Conservation (phyloP, 1,140 invertebrate species). For the Neodiprion lecontei region DNA sequence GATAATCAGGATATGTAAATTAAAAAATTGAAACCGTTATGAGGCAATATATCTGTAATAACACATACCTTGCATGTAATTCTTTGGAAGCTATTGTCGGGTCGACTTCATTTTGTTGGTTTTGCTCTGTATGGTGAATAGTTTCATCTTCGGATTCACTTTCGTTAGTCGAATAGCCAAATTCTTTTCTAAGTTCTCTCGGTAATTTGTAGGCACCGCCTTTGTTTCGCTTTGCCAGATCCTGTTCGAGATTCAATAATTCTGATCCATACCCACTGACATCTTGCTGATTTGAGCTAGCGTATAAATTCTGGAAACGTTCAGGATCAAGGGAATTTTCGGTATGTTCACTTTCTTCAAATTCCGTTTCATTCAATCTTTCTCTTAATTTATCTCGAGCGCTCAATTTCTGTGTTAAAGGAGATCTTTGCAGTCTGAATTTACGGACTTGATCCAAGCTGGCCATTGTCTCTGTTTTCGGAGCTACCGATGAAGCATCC, state of each 20-base stretch:
- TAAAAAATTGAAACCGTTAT: neutral
- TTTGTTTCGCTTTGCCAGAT: constrained; percentile 13
- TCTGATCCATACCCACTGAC: constrained; percentile 14
- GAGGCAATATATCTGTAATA: neutral
- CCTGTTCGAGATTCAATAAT: constrained; percentile 15
- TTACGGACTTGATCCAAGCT: constrained; percentile 39
- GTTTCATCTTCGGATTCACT: constrained; percentile 26
- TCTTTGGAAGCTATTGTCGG: constrained; percentile 35
- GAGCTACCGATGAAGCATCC: neutral
- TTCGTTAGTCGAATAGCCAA: constrained; percentile 30
- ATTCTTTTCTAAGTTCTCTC: constrained; percentile 30
- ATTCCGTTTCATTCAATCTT: constrained; percentile 22
- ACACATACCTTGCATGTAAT: constrained; percentile 39
- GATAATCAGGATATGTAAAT: neutral
- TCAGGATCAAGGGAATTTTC: constrained; percentile 11
- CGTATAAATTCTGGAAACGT: neutral
- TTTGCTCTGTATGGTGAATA: no score
- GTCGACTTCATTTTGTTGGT: neutral
- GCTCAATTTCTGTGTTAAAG: constrained; percentile 24
- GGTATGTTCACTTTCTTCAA: constrained; percentile 9
- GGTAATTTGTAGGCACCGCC: constrained; percentile 30
- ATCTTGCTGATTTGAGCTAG: constrained; percentile 7
- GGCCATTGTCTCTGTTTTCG: constrained; percentile 40
- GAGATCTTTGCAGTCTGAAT: constrained; percentile 40
- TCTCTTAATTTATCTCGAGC: constrained; percentile 20